These are phyloP conservation scores for Tiaroga cobitis DNA, from an alignment of 2,797 vertebrate species.

Conservation along the genomic window DNA sequence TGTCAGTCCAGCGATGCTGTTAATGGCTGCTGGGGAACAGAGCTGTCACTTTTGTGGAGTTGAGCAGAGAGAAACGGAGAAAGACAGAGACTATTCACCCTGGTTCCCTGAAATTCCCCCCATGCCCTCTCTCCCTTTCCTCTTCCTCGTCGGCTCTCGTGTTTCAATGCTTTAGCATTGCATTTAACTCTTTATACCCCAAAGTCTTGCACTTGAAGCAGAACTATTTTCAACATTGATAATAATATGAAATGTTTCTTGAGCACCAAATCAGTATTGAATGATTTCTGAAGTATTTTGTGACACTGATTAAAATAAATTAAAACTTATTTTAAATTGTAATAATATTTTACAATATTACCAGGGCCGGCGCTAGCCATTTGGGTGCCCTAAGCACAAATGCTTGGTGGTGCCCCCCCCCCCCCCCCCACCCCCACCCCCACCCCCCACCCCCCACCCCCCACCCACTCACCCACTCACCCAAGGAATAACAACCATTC, in stretches of 20 bases:
- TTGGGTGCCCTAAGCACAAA: too few relatives aligned
- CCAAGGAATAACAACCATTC: too few relatives aligned
- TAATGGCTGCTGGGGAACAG: constrained; percentile 30
- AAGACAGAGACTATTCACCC: constrained; percentile 47
- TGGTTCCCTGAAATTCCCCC: constrained; percentile 64
- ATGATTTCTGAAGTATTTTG: background rate
- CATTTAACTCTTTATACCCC: constrained; percentile 69
- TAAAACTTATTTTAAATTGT: background rate
- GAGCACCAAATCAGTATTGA: background rate
- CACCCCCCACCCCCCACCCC: too few relatives aligned
- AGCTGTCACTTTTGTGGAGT: constrained; percentile 38
- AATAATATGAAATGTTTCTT: background rate
- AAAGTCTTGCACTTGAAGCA: background rate
- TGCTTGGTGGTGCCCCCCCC: too few relatives aligned
- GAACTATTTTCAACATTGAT: background rate
- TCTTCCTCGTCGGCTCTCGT: constrained; percentile 68
- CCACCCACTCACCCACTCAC: too few relatives aligned
- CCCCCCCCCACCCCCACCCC: too few relatives aligned
- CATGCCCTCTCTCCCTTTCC: constrained; percentile 55
- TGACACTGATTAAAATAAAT: background rate
- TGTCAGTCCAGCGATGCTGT: constrained; percentile 30
- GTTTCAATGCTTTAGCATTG: constrained; percentile 70
- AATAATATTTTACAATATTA: background rate
- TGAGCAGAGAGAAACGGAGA: constrained; percentile 39
- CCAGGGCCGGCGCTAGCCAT: too few relatives aligned